Base-by-base conservation (phyloP, 2,113 vertebrate species). In the Larimichthys polyactis region DNA sequence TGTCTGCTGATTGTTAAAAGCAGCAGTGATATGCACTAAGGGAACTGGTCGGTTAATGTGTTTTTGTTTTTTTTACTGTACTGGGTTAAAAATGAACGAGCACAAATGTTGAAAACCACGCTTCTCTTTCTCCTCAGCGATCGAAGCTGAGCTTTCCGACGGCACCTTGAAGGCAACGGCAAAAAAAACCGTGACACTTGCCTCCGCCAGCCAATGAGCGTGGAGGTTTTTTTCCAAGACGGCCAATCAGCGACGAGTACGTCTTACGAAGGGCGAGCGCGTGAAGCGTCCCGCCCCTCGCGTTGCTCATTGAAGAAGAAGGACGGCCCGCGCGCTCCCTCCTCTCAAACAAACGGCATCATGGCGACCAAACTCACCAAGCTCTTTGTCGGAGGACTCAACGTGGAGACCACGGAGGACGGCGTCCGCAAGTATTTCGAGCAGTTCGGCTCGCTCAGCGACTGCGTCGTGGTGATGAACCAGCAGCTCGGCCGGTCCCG, bases 361-460 rank as follows among this genome's bases (percentile, higher is more conserved):
- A 99, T 94, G 98, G 96, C 92, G 97, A 96, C 96, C 66, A 97
- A 97, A 94, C 94, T 98, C 4, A 97, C 96, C 62, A 99, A 99
- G 95, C 96, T 99, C 75, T 99, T 99, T 91, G 98, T 99, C 79
- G 98, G 98, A 14, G 98, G 98, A 17, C 92, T 99, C 58, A 99
- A 99, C 59, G 97, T 99, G 76, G 96, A 99, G 92, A 99, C 98
- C 68, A 97, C 96, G 1, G 96, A 97, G 71, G 97, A 97, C 44
- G 97, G 97, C 67, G 96, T 99, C 49, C 96, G 97, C 64, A 92
- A 95, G 79, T 95, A 99, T 89, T 99, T 99, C 88, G 97, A 97
- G 88, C 96, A 98, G 89, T 99, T 95, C 64, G 98, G 98, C 0
- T n/a, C 71, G 4, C 87, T 95, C 2, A 90, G 48, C 46, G 94